phyloP scores from a whole-genome alignment of 2,888 invertebrate genomes.

The Rhagophthalmus giganteus region DNA sequence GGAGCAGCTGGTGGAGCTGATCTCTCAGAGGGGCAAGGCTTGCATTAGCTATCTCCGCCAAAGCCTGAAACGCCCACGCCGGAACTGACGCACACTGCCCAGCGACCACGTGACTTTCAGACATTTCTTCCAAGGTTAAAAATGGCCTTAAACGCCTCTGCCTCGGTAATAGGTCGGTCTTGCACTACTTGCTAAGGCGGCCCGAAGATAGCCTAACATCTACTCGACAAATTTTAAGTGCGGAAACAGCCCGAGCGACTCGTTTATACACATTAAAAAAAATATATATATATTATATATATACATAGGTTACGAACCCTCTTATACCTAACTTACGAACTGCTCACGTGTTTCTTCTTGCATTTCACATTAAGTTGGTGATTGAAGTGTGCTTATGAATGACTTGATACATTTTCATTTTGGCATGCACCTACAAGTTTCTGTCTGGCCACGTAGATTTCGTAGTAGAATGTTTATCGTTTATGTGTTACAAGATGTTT shows the following conservation, averaged over 20 bases:
- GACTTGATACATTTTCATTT: conserved; percentile 31
- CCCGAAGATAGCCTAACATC: conserved; percentile 41
- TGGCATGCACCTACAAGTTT: conserved; percentile 46
- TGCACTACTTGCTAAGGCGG: conserved; percentile 40
- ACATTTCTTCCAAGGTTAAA: conserved; percentile 44
- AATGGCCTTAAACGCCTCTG: conserved; percentile 44
- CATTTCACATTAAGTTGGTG: conserved; percentile 39
- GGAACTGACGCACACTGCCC: conserved; percentile 37
- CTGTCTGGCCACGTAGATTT: conserved; percentile 44
- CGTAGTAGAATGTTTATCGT: conserved; percentile 41
- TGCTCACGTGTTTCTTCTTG: conserved; percentile 41
- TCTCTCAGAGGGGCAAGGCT: conserved; percentile 63
- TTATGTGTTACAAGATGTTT: conserved; percentile 36
- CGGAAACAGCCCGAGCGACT: conserved; percentile 36
- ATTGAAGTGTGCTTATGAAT: conserved; percentile 40
- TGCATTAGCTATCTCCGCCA: conserved; percentile 70
- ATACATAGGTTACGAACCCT: conserved; percentile 33
- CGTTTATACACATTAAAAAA: conserved; percentile 23
- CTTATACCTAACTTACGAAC: conserved; percentile 41
- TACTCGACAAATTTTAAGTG: conserved; percentile 26
- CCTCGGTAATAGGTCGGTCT: conserved; percentile 36
- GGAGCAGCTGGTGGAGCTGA: conserved; percentile 64
- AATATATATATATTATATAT: background rate
- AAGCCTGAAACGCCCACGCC: conserved; percentile 61
- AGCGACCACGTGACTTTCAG: conserved; percentile 32